phyloP scores from a whole-genome alignment of 2,113 vertebrate genomes.

The Glaucidium brasilianum region DNA sequence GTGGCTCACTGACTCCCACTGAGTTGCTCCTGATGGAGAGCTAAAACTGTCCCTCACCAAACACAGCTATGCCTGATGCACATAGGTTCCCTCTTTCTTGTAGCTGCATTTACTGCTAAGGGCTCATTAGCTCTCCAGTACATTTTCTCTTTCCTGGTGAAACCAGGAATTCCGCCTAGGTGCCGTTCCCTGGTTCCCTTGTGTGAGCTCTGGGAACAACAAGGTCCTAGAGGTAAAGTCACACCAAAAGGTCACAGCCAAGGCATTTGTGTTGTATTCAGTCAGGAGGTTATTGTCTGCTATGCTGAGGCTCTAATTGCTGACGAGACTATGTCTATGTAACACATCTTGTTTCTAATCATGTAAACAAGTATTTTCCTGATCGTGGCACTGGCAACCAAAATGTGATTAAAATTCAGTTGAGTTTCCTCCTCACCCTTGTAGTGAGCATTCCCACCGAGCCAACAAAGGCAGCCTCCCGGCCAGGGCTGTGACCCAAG shows the following conservation, averaged over 20 bases:
- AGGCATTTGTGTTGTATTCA: background rate
- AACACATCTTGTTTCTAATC: background rate
- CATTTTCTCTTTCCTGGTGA: background rate
- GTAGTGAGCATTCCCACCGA: background rate
- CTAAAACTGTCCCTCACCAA: background rate
- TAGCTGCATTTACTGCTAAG: background rate
- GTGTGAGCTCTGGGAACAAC: background rate
- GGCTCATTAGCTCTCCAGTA: background rate
- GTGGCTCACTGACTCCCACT: background rate
- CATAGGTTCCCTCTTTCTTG: background rate
- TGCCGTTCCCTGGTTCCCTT: background rate
- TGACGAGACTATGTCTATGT: background rate
- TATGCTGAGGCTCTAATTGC: background rate
- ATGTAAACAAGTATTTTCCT: background rate
- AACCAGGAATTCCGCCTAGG: background rate
- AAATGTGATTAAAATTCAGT: background rate
- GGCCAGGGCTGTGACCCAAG: fast-evolving
- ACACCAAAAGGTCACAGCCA: background rate
- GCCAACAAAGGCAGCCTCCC: background rate
- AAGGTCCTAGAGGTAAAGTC: background rate
- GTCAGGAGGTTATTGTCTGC: background rate
- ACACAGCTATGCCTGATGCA: background rate
- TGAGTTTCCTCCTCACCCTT: background rate
- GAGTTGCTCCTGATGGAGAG: background rate
- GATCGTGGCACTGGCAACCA: background rate